Evolutionary conservation across 2,797 vertebrate genomes (phyloP).

Genomic region (Coccyzus lansbergi): DNA sequence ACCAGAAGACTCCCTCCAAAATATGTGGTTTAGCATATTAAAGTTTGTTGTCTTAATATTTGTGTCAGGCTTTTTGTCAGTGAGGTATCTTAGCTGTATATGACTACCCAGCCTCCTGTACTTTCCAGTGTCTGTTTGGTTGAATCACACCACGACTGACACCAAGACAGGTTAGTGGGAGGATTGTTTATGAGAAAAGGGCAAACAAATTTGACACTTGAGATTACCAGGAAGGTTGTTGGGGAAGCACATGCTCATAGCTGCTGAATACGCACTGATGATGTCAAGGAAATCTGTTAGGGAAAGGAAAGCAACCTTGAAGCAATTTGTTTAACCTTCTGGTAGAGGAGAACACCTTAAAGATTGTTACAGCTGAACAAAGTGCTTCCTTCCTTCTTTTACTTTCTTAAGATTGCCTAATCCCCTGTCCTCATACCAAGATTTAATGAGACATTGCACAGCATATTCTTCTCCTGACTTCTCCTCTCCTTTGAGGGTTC

Average conservation of each 20-base stretch:
- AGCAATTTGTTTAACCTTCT: neutral
- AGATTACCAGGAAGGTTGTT: constrained; percentile 27
- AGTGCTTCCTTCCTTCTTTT: neutral
- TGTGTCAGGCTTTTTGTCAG: constrained; percentile 13
- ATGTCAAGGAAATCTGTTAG: constrained; percentile 36
- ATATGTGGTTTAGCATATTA: neutral
- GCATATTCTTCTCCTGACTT: rapidly evolving
- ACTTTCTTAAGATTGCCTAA: neutral
- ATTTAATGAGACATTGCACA: neutral
- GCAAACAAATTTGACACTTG: constrained; percentile 53
- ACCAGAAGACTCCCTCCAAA: neutral
- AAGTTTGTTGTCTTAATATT: neutral
- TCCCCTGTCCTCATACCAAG: neutral
- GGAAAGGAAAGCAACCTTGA: constrained; percentile 21
- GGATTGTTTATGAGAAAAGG: constrained; percentile 50
- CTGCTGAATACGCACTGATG: neutral
- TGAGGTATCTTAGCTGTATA: neutral
- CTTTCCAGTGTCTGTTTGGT: neutral
- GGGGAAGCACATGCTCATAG: constrained; percentile 2
- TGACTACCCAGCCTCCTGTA: neutral
- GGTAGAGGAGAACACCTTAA: neutral
- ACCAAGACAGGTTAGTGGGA: neutral
- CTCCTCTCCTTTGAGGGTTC: neutral
- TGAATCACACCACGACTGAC: constrained; percentile 6
- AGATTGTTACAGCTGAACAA: neutral